Evolutionary conservation across 2,888 invertebrate species (phyloP), one percentile per base, ranked within the genome.

Genomic region (Nemoura dubitans): DNA sequence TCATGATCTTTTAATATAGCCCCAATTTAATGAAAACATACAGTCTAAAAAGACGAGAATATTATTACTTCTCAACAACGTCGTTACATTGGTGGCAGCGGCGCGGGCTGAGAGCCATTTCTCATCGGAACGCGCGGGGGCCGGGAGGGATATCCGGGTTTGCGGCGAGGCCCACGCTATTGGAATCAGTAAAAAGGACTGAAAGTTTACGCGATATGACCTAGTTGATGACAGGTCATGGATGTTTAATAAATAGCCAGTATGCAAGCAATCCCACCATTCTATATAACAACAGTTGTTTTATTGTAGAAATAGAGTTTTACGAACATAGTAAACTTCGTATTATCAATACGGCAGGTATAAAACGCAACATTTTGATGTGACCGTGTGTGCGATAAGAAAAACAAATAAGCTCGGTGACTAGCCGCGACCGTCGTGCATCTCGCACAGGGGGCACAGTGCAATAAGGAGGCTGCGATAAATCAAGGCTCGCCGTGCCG

Each of bases 381-480:
- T 21, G 59, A 1, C 59, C 14, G 59, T 59, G 59, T 59, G 6
- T 16, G 59, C 59, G 59, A 59, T 59, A 59, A 59, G 59, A 59
- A 59, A 59, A 59, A 59, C 59, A 59, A 59, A 59, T 59, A 59
- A 59, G 59, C 59, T 59, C 59, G 59, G 36, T 36, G 36, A 36
- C 36, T 36, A 36, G 36, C 36, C 36, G 10, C 36, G 3, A 36
- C 59, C 59, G 14, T 7, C 1, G 21, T 14, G 59, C 16, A 16
- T 59, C 59, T n/a, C n/a, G n/a, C n/a, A n/a, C n/a, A n/a, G n/a
- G 14, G 59, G 6, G 21, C 3, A 21, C 59, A 2, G 16, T 59
- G 59, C 59, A 59, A 59, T 59, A 59, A 59, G 59, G 59, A 59
- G 59, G 2, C 16, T 59, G 59, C 14, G 59, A 59, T 59, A 59